Evolutionary conservation across 2,113 vertebrate species (phyloP), one percentile per base, ranked within the genome.

Genomic region (Columba livia): DNA sequence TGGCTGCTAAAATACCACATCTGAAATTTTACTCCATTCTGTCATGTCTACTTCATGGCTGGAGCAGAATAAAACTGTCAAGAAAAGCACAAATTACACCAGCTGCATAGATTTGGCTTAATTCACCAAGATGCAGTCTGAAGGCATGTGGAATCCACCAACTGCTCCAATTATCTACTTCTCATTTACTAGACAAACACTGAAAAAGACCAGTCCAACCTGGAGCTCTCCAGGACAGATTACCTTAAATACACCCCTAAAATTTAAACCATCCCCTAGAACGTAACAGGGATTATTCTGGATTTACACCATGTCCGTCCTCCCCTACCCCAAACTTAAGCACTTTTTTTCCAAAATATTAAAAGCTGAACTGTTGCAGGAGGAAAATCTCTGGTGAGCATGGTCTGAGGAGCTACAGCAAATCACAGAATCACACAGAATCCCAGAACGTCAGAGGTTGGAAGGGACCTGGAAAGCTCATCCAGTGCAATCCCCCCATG

Each of bases 21-120:
- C 20, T 0, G 12, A 61, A 4, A n/a, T 57, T 74, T 79, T 26
- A 69, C 50, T 88, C 58, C 64, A 79, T 93, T 53, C 62, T 44
- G 32, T 47, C 51, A 36, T 5, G 67, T 40, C 62, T 48, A 38
- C 66, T 70, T 58, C 48, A 10, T 17, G 61, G 69, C 72, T 94
- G 79, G n/a, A 66, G 36, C 38, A 71, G 57, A 95, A 89, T 56
- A 86, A 84, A 88, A 44, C 79, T n/a, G 73, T 34, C 38, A 91
- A 89, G 72, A 84, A 80, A 84, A 97, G 66, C 65, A 71, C 38
- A 88, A 56, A 88, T 94, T 56, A 56, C 67, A 93, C 64, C 92
- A 94, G 75, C 54, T 73, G 79, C 72, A n/a, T 26, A 80, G 42
- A 90, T 56, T 3, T 81, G 82, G 38, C 40, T 47, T 38, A 61